Base-by-base conservation (phyloP, 2,113 vertebrate genomes). In the Otolemur garnettii region DNA sequence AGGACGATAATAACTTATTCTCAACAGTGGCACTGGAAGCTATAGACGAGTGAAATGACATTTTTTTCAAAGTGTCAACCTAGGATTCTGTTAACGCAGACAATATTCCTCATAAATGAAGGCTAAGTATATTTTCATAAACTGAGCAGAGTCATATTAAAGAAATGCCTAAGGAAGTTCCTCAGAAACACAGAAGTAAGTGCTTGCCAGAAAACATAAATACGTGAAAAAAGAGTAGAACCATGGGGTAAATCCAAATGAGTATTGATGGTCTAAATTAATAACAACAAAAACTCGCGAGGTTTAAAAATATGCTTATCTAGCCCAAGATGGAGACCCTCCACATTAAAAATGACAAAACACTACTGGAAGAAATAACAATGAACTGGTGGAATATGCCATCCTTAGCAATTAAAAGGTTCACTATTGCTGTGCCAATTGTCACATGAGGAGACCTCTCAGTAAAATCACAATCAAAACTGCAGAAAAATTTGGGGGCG, bases 341-440 rank as follows among this genome's bases (percentile, higher is more conserved):
- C 62, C 53, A 79, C 15, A 53, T 6, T 57, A 84, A 71, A 82
- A 91, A 55, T 79, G 77, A 71, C 10, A 84, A 83, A 84, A 92
- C n/a, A 79, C 13, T 71, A 33, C 22, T 84, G 33, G 87, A 75
- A 79, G 26, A 91, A 93, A 91, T 33, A 93, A 87, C 45, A n/a
- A 26, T 74, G 62, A 93, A 90, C 35, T 85, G 42, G 21, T 68
- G 5, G 28, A 87, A 60, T 71, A 78, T 33, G 17, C 8, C 10
- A 24, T 74, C 21, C 79, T 74, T 72, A 30, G 55, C 45, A 60
- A 18, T 18, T 28, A 60, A 50, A 84, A 84, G 12, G 68, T 35
- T 87, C 14, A n/a, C 21, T 30, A n/a, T 62, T 75, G 1, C 75
- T 71, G 64, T 55, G 30, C 19, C 21, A 66, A 1, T 82, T 66